Base-by-base conservation (phyloP, 2,888 invertebrate genomes). In the Spodoptera picta region DNA sequence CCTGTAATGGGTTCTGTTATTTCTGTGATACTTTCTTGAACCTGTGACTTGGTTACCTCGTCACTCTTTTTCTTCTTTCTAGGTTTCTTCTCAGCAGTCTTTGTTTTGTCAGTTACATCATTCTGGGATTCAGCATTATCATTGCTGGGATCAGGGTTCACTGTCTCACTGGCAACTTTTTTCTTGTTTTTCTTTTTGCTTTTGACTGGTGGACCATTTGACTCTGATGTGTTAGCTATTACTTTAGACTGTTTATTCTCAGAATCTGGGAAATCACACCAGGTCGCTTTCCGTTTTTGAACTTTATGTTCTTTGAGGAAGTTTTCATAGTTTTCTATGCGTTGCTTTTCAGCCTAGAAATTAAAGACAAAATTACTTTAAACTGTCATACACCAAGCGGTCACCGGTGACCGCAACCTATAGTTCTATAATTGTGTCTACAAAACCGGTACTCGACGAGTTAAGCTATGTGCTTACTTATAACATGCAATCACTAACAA, bases 231-330 rank as follows among this genome's bases (percentile, higher is more conserved):
- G 52, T 57, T 69, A 49, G 9, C 27, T 27, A 27, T 48, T 41
- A 14, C 46, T 54, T 41, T 43, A 6, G 36, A 36, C 47, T 63
- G 55, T 36, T 27, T 66, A 6, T 5, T 58, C 59, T 69, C 56
- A 49, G 24, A 51, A 77, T 93, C 91, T 36, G 95, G 95, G 87
- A 96, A 95, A 64, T 95, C 95, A 82, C 95, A 95, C 96, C 96
- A 96, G 57, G 92, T 89, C 4, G 92, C 90, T 76, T 92, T 91
- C 52, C 92, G 89, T 72, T 91, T 92, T 59, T 92, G 90, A 31
- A 91, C 87, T 77, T 90, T 92, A 46, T 91, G 91, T 72, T 95
- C 95, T 75, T 94, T 94, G 1, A 95, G 81, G 81, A 95, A 95
- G 24, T 92, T 93, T 65, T 93, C 92, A 75, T 95, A 95, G 67